Conservation (phyloP, 2,888 invertebrate genomes). For the Platerodrilus igneus region DNA sequence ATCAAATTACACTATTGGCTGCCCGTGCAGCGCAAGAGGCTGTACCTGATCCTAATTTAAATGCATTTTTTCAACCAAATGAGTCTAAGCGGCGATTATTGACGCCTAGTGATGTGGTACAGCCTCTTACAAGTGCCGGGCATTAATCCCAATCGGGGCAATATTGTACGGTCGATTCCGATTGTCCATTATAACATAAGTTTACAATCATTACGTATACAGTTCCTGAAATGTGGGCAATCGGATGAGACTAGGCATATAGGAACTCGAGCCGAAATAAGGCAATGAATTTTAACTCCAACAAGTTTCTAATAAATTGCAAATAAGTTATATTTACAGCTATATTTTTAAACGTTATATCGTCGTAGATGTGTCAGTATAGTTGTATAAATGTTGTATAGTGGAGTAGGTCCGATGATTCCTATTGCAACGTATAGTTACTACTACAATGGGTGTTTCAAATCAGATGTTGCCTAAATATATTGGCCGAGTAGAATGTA, state of each 20-base stretch:
- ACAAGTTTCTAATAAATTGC: too few species aligned
- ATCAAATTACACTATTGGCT: conserved; percentile 73
- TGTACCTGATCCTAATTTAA: conserved; percentile 55
- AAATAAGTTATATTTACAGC: conserved; percentile 44
- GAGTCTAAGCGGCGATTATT: conserved; percentile 53
- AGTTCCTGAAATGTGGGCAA: conserved; percentile 31
- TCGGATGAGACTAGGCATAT: conserved; percentile 25
- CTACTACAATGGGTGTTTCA: conserved; percentile 38
- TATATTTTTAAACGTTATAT: conserved; percentile 47
- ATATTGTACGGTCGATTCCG: conserved; percentile 15
- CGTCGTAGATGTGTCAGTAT: conserved; percentile 47
- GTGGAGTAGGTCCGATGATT: conserved; percentile 48
- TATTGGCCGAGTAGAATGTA: conserved; percentile 29
- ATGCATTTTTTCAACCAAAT: conserved; percentile 54
- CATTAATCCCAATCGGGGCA: conserved; percentile 48
- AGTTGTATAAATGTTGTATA: conserved; percentile 47
- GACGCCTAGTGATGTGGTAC: conserved; percentile 53
- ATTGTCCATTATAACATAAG: conserved; percentile 19
- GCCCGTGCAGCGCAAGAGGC: conserved; percentile 69
- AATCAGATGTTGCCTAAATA: conserved; percentile 25
- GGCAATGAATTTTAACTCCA: conserved; percentile 26
- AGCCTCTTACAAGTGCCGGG: conserved; percentile 53
- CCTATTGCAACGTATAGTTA: conserved; percentile 52
- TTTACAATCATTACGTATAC: conserved; percentile 24
- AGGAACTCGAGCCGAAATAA: conserved; percentile 29